Evolutionary conservation across 2,797 vertebrate species (phyloP).

Genomic region (Hypotaenidia okinawae): DNA sequence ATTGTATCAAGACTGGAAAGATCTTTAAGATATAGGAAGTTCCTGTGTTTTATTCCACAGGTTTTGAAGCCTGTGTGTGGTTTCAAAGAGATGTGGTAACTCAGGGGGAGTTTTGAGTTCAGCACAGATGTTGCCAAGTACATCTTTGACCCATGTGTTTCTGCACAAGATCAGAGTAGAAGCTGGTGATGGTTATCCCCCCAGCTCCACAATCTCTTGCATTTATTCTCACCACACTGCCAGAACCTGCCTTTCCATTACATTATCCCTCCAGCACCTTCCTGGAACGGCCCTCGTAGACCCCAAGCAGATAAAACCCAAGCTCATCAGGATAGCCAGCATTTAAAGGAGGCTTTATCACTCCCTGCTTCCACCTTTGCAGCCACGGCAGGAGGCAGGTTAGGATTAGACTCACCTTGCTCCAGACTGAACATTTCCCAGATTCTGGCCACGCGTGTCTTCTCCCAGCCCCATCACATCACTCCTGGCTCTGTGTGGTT

Average conservation of each 20-base stretch:
- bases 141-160: neutral
- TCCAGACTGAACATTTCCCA: neutral
- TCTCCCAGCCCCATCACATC: neutral
- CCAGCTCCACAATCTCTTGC: neutral
- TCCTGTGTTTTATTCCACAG: too few relatives aligned
- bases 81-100: neutral
- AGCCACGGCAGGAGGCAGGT: neutral
- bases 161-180: neutral
- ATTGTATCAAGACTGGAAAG: neutral
- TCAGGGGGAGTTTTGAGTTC: neutral
- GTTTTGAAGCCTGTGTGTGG: neutral
- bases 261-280: neutral
- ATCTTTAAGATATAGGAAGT: neutral
- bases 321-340: neutral
- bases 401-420: neutral
- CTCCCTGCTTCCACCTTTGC: neutral
- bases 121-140: neutral
- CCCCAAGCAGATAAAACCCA: neutral
- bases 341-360: neutral
- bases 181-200: neutral
- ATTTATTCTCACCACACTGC: neutral
- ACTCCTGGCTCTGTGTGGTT: neutral
- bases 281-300: neutral
- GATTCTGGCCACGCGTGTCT: neutral
- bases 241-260: neutral